phyloP scores from a whole-genome alignment of 2,113 vertebrate species.

The Pitta sordida region DNA sequence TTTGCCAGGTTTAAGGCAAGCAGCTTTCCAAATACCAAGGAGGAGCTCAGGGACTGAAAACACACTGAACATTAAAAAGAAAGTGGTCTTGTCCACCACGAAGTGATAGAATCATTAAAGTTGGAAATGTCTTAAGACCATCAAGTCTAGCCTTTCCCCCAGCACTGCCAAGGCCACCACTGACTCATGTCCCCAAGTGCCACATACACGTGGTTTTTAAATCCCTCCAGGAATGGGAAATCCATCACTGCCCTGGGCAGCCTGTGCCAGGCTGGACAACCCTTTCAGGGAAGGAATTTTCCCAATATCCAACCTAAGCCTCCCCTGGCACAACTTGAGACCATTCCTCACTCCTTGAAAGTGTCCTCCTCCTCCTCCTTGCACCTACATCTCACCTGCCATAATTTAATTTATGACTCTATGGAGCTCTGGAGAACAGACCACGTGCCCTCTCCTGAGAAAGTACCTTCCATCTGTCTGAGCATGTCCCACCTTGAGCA shows the following conservation, averaged over 20 bases:
- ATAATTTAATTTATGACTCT: background rate
- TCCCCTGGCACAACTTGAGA: background rate
- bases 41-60: background rate
- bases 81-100: background rate
- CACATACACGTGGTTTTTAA: background rate
- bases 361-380: background rate
- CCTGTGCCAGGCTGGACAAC: background rate
- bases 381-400: background rate
- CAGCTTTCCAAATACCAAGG: background rate
- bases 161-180: background rate
- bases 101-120: background rate
- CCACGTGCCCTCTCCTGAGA: background rate
- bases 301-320: accelerated
- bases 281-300: background rate
- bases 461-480: background rate
- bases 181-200: background rate
- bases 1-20: background rate
- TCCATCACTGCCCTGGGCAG: background rate
- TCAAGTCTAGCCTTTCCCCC: background rate
- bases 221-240: background rate
- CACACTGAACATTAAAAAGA: background rate
- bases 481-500: accelerated
- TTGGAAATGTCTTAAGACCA: background rate
- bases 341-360: accelerated
- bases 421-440: background rate